Evolutionary conservation across 2,797 vertebrate species (phyloP).

Genomic region (Helicolenus hilgendorfi): DNA sequence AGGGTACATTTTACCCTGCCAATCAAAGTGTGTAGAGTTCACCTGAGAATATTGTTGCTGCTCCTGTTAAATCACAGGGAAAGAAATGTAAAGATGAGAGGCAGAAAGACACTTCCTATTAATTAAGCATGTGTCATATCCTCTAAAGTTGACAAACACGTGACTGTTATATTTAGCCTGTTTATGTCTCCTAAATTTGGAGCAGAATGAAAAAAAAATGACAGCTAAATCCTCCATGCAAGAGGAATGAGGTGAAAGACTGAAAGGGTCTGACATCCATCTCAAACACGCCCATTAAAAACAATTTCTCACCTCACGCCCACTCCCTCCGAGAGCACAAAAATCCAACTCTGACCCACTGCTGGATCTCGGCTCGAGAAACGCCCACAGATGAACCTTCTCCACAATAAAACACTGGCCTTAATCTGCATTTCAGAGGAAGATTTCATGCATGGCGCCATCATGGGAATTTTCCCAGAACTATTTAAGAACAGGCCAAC

Average conservation of each 20-base stretch:
- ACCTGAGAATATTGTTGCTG: constrained; percentile 18
- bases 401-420: constrained; percentile 41
- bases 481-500: background rate
- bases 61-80: background rate
- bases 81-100: background rate
- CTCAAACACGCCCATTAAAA: constrained; percentile 50
- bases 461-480: constrained; percentile 57
- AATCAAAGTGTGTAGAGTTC: constrained; percentile 42
- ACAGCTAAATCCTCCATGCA: background rate
- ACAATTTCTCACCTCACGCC: constrained; percentile 36
- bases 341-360: constrained; percentile 58
- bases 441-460: constrained; percentile 36
- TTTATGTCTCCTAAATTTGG: background rate
- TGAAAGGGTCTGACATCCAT: constrained; percentile 4
- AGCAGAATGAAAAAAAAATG: background rate
- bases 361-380: constrained; percentile 58
- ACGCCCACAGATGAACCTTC: constrained; percentile 70
- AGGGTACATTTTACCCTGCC: constrained; percentile 41
- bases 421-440: constrained; percentile 64
- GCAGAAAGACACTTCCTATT: background rate
- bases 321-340: constrained; percentile 47
- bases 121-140: background rate
- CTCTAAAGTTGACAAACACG: background rate
- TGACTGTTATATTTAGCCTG: constrained; percentile 7
- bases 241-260: constrained; percentile 6